These are phyloP conservation scores for Tricholaema leucomelas DNA, from an alignment of 2,113 vertebrate genomes.

Conservation along the genomic window DNA sequence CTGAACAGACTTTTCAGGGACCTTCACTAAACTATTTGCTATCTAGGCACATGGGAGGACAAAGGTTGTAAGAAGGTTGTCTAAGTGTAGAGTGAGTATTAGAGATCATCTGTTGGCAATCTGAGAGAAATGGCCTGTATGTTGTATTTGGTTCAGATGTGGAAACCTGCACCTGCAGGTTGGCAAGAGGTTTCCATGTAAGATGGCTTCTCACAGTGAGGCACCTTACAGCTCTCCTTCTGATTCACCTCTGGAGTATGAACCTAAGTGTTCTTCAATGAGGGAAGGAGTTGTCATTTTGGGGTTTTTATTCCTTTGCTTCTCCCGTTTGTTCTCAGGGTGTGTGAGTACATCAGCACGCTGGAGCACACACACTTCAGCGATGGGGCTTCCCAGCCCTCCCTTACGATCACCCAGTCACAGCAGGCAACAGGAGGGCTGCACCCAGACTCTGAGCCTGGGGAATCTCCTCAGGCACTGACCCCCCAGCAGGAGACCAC, in stretches of 20 bases:
- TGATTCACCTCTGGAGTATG: not conserved
- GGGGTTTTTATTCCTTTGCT: not conserved
- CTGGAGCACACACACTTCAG: conserved; percentile 97
- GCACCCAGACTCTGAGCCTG: conserved; percentile 71
- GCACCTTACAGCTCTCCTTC: not conserved
- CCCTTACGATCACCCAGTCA: conserved; percentile 86
- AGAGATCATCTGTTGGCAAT: not conserved
- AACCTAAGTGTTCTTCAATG: not conserved
- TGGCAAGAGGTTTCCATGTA: not conserved
- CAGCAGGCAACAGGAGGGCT: conserved; percentile 62
- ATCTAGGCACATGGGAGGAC: not conserved
- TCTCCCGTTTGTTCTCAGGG: conserved; percentile 74
- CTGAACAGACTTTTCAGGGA: not conserved
- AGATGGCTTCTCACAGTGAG: not conserved
- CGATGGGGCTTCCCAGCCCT: conserved; percentile 81
- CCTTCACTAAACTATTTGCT: not conserved
- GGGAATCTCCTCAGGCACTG: conserved; percentile 66
- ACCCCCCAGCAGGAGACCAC: conserved; percentile 73
- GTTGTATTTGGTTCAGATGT: not conserved
- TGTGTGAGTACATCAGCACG: conserved; percentile 93
- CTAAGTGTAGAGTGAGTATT: not conserved
- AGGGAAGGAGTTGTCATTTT: not conserved
- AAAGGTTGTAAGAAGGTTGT: not conserved
- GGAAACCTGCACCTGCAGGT: not conserved
- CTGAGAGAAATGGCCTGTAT: not conserved